Evolutionary conservation across 2,797 vertebrate genomes (phyloP), one percentile per base, ranked within the genome.

Genomic region (Rhadinocentrus ornatus): DNA sequence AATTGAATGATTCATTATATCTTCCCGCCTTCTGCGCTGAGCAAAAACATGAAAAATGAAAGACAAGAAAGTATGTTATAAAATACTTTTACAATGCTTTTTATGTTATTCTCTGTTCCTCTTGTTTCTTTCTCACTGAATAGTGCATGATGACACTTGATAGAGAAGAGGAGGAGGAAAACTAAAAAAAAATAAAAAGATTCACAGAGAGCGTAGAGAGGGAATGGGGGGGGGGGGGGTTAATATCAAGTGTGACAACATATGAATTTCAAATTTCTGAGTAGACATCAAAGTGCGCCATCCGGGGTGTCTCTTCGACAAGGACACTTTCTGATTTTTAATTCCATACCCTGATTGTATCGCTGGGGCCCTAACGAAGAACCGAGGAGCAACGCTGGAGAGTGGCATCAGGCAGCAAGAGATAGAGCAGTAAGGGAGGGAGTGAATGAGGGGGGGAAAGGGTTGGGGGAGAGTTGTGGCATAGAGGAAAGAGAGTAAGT

Each of bases 261-360:
- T 94, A 95, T 95, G 94, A 95, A 95, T 95, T 95, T 95, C 93
- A 94, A 94, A 95, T 95, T 94, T 93, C 87, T 78, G 81, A 86
- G 90, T 91, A 93, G 92, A 94, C 94, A 94, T 95, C 93, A 95
- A 95, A 95, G 94, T 93, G 83, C 74, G 62, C 91, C 88, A 91
- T 93, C 92, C 93, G 87, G 93, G 89, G 91, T 88, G 90, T 90
- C 92, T 94, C 90, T 91, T 84, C 84, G 90, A 94, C 94, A 94
- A 94, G 94, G 93, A 94, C 93, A 91, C 93, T 93, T 89, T 90
- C 90, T 91, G 93, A 94, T 94, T 95, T 94, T 95, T 95, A 95
- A 95, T 95, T 94, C 94, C 80, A 80, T 92, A 92, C 89, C 92
- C 92, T 93, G 94, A 95, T 95, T 94, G 94, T 94, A 94, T 94